phyloP scores from a whole-genome alignment of 2,797 vertebrate genomes.

The Crypturellus tataupa region DNA sequence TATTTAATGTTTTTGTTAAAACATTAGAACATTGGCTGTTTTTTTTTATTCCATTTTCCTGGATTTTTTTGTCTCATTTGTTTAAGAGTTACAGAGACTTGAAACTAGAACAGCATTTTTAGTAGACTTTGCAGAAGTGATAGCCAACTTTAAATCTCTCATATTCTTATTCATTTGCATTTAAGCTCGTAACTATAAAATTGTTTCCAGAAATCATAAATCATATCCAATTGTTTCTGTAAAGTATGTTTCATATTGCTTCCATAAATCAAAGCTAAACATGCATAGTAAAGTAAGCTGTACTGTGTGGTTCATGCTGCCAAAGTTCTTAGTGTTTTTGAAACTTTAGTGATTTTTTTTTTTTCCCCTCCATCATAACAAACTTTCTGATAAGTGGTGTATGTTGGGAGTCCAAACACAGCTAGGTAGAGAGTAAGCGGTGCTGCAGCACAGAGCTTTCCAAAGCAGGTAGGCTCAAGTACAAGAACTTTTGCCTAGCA shows the following conservation, averaged over 20 bases:
- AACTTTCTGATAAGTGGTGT: background rate
- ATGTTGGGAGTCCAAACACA: background rate
- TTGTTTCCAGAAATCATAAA: background rate
- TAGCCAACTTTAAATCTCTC: background rate
- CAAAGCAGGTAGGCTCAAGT: background rate
- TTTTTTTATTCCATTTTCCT: background rate
- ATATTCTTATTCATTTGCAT: background rate
- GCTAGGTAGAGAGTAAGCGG: background rate
- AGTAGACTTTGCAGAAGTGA: background rate
- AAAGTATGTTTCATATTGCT: background rate
- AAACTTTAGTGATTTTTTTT: background rate
- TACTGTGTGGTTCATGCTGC: background rate
- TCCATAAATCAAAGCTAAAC: background rate
- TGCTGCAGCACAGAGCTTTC: background rate
- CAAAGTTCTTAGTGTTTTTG: background rate
- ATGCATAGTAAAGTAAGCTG: background rate
- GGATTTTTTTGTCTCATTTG: background rate
- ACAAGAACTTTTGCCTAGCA: too few relatives aligned
- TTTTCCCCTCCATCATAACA: background rate
- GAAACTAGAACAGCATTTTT: background rate
- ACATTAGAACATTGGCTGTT: fast-evolving
- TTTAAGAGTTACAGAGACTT: background rate
- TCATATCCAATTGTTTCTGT: background rate
- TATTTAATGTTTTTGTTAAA: background rate
- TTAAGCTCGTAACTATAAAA: background rate